These are phyloP conservation scores for Ganaspis sp. DNA, from an alignment of 1,140 invertebrate genomes.

Conservation along the genomic window DNA sequence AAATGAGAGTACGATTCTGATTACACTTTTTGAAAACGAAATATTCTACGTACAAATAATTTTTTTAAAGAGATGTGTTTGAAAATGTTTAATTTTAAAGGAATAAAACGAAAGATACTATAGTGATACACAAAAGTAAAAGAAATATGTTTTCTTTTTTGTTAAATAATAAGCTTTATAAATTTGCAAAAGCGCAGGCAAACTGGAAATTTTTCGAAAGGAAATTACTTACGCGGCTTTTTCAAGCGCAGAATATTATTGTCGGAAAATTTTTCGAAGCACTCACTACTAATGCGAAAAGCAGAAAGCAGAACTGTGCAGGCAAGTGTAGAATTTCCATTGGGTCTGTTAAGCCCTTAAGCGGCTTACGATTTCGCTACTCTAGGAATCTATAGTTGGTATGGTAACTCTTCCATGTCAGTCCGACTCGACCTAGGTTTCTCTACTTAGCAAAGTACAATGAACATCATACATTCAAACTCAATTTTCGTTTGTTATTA, in stretches of 20 bases:
- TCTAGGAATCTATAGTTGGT: slow-evolving; percentile 29
- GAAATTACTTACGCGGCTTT: neutral
- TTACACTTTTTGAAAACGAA: no score
- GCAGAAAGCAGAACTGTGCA: slow-evolving; percentile 36
- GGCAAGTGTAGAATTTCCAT: slow-evolving; percentile 67
- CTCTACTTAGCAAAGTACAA: neutral
- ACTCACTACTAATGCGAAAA: slow-evolving; percentile 17
- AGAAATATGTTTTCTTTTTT: no score
- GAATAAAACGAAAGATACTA: neutral
- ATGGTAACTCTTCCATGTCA: neutral
- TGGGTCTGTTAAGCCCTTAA: slow-evolving; percentile 69
- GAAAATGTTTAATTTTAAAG: no score
- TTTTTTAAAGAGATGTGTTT: no score
- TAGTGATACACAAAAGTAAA: no score
- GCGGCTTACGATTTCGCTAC: slow-evolving; percentile 70
- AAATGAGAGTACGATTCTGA: no score
- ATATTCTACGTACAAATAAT: no score
- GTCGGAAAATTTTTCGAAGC: slow-evolving; percentile 17
- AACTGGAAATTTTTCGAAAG: neutral
- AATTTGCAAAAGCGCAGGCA: no score
- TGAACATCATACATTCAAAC: slow-evolving; percentile 7
- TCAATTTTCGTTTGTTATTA: neutral
- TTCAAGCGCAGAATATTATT: slow-evolving; percentile 1
- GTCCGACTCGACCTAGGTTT: neutral
- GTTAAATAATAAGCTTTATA: no score